Base-by-base conservation (phyloP, 2,888 invertebrate genomes). In the Acrocyrtus sp. region DNA sequence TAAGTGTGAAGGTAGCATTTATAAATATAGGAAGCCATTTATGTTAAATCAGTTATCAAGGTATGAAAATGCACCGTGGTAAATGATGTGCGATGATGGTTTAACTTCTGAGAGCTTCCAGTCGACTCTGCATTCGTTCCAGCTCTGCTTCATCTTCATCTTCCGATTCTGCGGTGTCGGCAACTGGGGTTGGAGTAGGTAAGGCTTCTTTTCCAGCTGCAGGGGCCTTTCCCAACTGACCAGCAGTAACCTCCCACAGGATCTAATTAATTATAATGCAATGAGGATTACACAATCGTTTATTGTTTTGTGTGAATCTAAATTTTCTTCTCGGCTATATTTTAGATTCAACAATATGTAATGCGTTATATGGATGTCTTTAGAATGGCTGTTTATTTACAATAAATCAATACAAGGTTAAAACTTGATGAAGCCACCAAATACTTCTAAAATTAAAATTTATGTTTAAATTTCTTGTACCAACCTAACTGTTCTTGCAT, bases 401-500 rank as follows among this genome's bases (percentile, higher is more conserved):
- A n/a, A n/a, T n/a, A n/a, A n/a, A n/a, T n/a, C n/a, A n/a, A n/a
- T n/a, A n/a, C n/a, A n/a, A n/a, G n/a, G n/a, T n/a, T n/a, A n/a
- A n/a, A n/a, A n/a, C n/a, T n/a, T n/a, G n/a, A n/a, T n/a, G n/a
- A n/a, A n/a, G n/a, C n/a, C n/a, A n/a, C n/a, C n/a, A n/a, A n/a
- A n/a, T n/a, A n/a, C n/a, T n/a, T n/a, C n/a, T n/a, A n/a, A n/a
- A n/a, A n/a, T n/a, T n/a, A n/a, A n/a, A n/a, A n/a, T n/a, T n/a
- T n/a, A n/a, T n/a, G n/a, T n/a, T n/a, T n/a, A n/a, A n/a, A n/a
- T n/a, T n/a, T n/a, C n/a, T n/a, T n/a, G n/a, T n/a, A 82, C 85
- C 83, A 86, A 94, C 95, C 92, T 81, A 98, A 86, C 85, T 99
- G 98, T 84, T 98, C 96, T 85, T 98, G 96, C 98, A 99, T 98